Evolutionary conservation across 2,113 vertebrate genomes (phyloP).

Genomic region (Irena cyanogastra): DNA sequence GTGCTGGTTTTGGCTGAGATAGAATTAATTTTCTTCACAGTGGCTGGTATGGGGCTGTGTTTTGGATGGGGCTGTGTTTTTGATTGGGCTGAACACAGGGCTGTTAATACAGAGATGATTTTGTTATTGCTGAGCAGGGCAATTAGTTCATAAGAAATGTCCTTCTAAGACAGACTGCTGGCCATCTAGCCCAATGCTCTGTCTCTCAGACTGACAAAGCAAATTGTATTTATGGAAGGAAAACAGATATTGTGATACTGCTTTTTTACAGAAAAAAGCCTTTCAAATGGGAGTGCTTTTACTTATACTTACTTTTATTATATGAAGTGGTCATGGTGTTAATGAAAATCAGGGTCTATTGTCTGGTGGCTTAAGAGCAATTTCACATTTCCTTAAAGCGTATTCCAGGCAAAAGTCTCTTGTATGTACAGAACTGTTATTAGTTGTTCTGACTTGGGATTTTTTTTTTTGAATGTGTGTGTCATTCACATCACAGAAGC

Average conservation of each 20-base stretch:
- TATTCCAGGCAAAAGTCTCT: not conserved
- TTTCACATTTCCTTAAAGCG: not conserved
- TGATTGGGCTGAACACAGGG: too few species aligned
- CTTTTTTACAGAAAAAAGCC: not conserved
- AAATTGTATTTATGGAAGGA: not conserved
- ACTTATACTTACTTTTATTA: not conserved
- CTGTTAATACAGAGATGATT: not conserved
- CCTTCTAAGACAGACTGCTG: not conserved
- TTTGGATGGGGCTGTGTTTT: not conserved
- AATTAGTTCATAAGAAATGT: not conserved
- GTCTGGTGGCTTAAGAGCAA: not conserved
- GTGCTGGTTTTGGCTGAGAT: not conserved
- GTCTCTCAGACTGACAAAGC: not conserved
- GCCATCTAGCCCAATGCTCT: not conserved
- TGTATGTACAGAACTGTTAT: not conserved
- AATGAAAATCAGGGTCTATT: not conserved
- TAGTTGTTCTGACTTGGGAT: not conserved
- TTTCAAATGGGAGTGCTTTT: not conserved
- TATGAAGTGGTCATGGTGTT: not conserved
- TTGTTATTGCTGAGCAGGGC: not conserved
- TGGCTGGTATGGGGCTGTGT: not conserved
- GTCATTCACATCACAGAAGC: not conserved
- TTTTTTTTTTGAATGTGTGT: fast-evolving
- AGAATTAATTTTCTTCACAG: not conserved
- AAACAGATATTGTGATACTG: not conserved